Evolutionary conservation across 1,140 invertebrate genomes (phyloP).

Genomic region (Babylonia areolata): DNA sequence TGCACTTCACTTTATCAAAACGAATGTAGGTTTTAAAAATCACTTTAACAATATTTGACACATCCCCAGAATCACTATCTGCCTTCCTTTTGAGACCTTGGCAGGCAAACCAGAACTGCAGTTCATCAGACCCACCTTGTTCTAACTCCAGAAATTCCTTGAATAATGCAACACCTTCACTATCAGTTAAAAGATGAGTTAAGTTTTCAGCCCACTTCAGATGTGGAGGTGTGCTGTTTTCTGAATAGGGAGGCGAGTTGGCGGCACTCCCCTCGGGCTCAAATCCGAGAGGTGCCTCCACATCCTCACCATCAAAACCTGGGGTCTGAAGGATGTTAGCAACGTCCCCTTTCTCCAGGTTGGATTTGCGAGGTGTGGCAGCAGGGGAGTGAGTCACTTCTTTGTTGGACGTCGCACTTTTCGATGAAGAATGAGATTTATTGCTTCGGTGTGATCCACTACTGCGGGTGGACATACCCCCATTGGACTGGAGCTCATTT

Average conservation of each 20-base stretch:
- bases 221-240: constrained; percentile 83
- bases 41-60: constrained; percentile 86
- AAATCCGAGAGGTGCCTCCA: constrained; percentile 71
- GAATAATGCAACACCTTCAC: constrained; percentile 90
- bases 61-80: constrained; percentile 80
- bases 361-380: constrained; percentile 69
- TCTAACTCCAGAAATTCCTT: constrained; percentile 89
- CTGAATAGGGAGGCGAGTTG: constrained; percentile 73
- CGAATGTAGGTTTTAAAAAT: constrained; percentile 91
- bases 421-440: constrained; percentile 59
- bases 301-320: constrained; percentile 53
- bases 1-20: constrained; percentile 68
- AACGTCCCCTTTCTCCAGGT: constrained; percentile 61
- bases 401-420: constrained; percentile 64
- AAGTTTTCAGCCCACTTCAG: constrained; percentile 91
- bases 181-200: constrained; percentile 87
- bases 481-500: constrained; percentile 73
- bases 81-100: constrained; percentile 89
- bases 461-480: constrained; percentile 68
- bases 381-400: constrained; percentile 64
- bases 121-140: constrained; percentile 78
- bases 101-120: constrained; percentile 94
- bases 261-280: constrained; percentile 74
- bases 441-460: constrained; percentile 69
- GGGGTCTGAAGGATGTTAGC: constrained; percentile 31